Conservation (phyloP, 2,797 vertebrate genomes). For the Clangula hyemalis region DNA sequence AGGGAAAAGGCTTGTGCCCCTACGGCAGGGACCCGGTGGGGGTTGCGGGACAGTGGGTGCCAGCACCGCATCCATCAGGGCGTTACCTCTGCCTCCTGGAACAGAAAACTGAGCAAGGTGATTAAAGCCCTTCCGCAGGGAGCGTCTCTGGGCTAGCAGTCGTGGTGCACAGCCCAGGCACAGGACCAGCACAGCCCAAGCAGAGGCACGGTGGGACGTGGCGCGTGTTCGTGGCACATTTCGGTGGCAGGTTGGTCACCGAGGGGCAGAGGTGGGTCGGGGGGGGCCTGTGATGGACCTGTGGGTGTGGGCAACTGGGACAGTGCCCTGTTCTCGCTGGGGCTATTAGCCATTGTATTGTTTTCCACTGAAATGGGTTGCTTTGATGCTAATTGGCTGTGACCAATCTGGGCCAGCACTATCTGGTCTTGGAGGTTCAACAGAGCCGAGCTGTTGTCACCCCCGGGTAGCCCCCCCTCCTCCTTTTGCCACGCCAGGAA, state of each 20-base stretch:
- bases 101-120: neutral
- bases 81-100: neutral
- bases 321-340: rapidly evolving
- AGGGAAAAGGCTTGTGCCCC: neutral
- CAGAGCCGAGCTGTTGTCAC: rapidly evolving
- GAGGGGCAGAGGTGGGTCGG: neutral
- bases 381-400: neutral
- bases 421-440: neutral
- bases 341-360: neutral
- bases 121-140: neutral
- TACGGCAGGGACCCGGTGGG: neutral
- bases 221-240: rapidly evolving
- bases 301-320: neutral
- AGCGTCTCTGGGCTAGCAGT: neutral
- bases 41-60: neutral
- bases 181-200: rapidly evolving
- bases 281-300: neutral
- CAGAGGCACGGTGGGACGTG: neutral
- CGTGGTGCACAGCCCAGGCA: neutral
- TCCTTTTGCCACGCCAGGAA: neutral
- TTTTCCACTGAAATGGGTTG: neutral
- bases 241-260: rapidly evolving
- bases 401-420: neutral
- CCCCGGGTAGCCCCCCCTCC: too few relatives aligned
- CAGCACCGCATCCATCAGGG: rapidly evolving